A percentile compares a stretch with the other conserved stretches of the same genome.
phyloP scores from a whole-genome alignment of 1,140 invertebrate species.

The Orchestia grillus region DNA sequence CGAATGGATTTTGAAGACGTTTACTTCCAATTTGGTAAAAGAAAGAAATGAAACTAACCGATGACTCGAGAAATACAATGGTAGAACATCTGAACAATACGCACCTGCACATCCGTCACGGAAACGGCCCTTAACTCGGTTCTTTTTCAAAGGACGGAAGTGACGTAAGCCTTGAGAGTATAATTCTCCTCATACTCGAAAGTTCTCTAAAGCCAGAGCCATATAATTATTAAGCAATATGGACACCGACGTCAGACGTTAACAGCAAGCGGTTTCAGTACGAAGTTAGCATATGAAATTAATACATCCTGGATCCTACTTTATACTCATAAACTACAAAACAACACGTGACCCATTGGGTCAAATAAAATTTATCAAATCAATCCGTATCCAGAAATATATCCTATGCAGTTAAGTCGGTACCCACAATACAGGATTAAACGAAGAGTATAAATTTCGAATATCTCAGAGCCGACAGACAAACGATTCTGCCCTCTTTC shows the following conservation, averaged over 20 bases:
- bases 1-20: neutral
- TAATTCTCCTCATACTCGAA: neutral
- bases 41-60: neutral
- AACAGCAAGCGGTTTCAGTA: neutral
- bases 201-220: neutral
- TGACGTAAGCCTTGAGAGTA: neutral
- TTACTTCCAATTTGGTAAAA: neutral
- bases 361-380: no score
- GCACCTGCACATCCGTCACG: neutral
- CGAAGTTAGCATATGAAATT: neutral
- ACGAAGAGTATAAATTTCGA: no score
- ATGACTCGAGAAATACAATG: neutral
- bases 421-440: no score
- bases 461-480: no score
- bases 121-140: neutral
- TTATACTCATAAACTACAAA: neutral
- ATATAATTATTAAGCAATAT: neutral
- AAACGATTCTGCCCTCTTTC: no score
- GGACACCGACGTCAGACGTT: neutral
- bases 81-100: neutral
- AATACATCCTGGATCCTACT: neutral
- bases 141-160: neutral
- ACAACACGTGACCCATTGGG: no score
- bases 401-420: no score
- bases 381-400: no score